A percentile compares a stretch with the other conserved stretches of the same genome.
phyloP scores from a whole-genome alignment of 1,140 invertebrate species.

The Apis mellifera region DNA sequence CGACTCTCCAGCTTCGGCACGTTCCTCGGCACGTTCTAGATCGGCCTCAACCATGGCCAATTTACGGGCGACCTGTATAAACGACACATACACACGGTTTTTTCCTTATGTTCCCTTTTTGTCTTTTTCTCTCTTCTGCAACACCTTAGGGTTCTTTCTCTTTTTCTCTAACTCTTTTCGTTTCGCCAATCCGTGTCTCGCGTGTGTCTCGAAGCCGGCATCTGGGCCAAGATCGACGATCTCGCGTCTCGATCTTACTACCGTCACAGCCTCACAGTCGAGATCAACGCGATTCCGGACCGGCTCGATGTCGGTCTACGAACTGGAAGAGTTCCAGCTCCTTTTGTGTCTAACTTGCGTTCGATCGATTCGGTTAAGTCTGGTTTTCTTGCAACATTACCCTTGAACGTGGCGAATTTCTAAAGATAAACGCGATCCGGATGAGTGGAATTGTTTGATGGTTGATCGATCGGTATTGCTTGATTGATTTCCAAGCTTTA shows the following conservation, averaged over 20 bases:
- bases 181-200: neutral
- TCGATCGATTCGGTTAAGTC: neutral
- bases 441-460: neutral
- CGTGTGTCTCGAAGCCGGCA: constrained; percentile 1
- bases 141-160: neutral
- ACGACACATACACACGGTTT: constrained; percentile 73
- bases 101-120: constrained; percentile 56
- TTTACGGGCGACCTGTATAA: constrained; percentile 99
- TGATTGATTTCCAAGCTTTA: neutral
- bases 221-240: constrained; percentile 48
- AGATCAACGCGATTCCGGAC: constrained; percentile 16
- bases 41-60: constrained; percentile 99
- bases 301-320: constrained; percentile 7
- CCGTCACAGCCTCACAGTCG: neutral
- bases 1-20: constrained; percentile 99
- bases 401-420: neutral
- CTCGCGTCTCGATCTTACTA: constrained; percentile 15
- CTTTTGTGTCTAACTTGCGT: neutral
- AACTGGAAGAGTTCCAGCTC: neutral
- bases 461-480: no score
- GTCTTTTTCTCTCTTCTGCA: constrained; percentile 5
- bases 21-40: constrained; percentile 99
- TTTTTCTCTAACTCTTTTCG: neutral
- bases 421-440: neutral
- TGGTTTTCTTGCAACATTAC: neutral